Evolutionary conservation across 2,113 vertebrate species (phyloP).

Genomic region (Baryphthengus martii): DNA sequence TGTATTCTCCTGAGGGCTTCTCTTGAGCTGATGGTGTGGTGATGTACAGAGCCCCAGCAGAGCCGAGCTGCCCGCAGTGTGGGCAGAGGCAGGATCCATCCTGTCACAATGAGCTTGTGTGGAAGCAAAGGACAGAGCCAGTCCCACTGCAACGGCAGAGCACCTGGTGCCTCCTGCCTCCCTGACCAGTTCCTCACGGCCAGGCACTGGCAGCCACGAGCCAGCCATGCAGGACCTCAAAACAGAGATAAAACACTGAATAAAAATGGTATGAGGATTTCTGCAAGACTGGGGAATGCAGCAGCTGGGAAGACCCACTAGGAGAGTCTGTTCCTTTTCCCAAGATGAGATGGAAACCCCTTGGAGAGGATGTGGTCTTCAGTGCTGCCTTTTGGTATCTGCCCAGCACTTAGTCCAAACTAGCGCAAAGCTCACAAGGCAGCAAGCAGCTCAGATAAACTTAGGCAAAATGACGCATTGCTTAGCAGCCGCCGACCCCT

Average conservation of each 20-base stretch:
- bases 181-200: background rate
- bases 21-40: fast-evolving
- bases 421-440: background rate
- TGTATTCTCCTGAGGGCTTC: background rate
- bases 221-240: background rate
- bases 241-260: background rate
- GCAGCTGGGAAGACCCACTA: background rate
- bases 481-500: background rate
- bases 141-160: background rate
- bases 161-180: background rate
- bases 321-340: background rate
- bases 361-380: background rate
- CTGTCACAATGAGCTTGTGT: background rate
- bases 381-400: background rate
- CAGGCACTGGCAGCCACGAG: background rate
- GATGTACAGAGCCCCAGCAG: background rate
- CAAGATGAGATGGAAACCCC: background rate
- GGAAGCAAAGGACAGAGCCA: background rate
- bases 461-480: background rate
- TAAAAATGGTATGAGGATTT: background rate
- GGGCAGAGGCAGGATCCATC: background rate
- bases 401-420: background rate
- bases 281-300: background rate
- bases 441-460: background rate
- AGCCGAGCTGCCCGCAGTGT: background rate